Evolutionary conservation across 2,888 invertebrate species (phyloP), one percentile per base, ranked within the genome.

Genomic region (Pediacus dermestoides): DNA sequence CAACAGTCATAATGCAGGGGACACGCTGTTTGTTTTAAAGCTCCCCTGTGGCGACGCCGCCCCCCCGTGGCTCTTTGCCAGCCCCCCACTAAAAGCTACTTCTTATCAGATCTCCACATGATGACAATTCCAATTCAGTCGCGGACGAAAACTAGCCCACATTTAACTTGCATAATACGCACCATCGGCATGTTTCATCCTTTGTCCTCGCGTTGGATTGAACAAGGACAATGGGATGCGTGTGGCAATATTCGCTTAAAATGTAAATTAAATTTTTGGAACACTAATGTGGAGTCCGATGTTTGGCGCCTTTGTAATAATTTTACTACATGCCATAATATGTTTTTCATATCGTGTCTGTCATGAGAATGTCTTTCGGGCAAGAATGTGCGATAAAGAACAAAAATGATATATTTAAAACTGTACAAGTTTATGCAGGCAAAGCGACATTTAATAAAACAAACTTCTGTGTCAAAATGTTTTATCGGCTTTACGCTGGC

Each of bases 51-150:
- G 33, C 46, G 37, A 40, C 18, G 37, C 50, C 22, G 52, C 49
- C 57, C 63, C 62, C 63, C 53, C 56, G 52, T 43, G 61, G 49
- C 50, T 7, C 14, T 10, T 23, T 53, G 34, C 43, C 53, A 40
- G 50, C 48, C 13, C 53, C 61, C 65, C 63, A 59, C 55, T 63
- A 63, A 64, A 64, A 64, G 65, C 65, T 60, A 57, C 64, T 60
- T 57, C 65, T 68, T 68, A 68, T 68, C 68, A 67, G 68, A 68
- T 68, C 67, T 66, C 67, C 57, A 64, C 68, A 66, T 65, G 68
- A 67, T 67, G 68, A 68, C 68, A 68, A 67, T 68, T 67, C 60
- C 63, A 60, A 64, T 63, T 61, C 60, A 54, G 61, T 57, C 63
- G 59, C 60, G 49, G 50, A 49, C 49, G 36, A 44, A 52, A 28